phyloP scores from a whole-genome alignment of 2,113 vertebrate species.

The Globicephala melas region DNA sequence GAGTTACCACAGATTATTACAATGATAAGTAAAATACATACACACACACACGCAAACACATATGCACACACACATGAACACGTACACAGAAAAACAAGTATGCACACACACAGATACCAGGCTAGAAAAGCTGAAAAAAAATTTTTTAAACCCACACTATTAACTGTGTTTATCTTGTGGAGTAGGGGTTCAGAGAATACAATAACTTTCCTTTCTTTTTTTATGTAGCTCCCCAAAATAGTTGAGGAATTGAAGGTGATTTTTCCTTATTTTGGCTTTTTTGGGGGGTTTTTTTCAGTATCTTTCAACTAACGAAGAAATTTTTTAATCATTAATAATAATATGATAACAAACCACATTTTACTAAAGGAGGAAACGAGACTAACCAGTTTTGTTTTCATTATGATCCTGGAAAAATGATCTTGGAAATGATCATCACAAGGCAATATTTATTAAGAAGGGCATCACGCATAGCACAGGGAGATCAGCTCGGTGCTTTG shows the following conservation, averaged over 20 bases:
- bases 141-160: not conserved
- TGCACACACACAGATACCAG: not conserved
- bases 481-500: too few species aligned
- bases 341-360: conserved; percentile 22
- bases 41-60: not conserved
- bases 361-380: not conserved
- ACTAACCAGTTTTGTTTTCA: not conserved
- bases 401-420: not conserved
- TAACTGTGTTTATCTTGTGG: not conserved
- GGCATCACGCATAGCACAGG: not conserved
- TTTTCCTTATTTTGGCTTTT: not conserved
- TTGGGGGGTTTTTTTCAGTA: not conserved
- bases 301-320: conserved; percentile 12
- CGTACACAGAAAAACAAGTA: not conserved
- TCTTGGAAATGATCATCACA: not conserved
- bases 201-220: not conserved
- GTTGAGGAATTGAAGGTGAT: not conserved
- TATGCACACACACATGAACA: not conserved
- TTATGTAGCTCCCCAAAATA: not conserved
- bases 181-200: not conserved
- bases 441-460: conserved; percentile 34
- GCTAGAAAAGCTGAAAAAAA: not conserved
- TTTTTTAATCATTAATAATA: conserved; percentile 28
- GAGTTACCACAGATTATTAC: not conserved
- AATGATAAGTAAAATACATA: not conserved